Evolutionary conservation across 2,113 vertebrate genomes (phyloP), one percentile per base, ranked within the genome.

Genomic region (Mastomys natalensis): DNA sequence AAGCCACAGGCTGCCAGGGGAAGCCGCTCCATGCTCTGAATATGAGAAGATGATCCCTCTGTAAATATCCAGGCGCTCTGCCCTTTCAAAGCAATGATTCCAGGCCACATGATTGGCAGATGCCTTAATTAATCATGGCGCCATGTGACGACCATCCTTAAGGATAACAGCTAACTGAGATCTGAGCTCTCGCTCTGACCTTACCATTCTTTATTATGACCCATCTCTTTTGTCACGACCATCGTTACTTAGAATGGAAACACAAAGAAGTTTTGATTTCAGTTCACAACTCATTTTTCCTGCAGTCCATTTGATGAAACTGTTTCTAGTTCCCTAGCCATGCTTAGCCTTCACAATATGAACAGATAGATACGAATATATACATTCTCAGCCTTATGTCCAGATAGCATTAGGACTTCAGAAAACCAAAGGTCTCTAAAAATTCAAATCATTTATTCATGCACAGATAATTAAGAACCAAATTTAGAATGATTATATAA

Each of bases 71-170:
- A 89, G 80, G 96, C 94, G 95, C 70, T 90, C 97, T 89, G 91
- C 92, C 97, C 96, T 95, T 97, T 97, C 26, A 85, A 31, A 60
- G 80, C 76, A 34, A 80, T 81, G 88, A 90, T 92, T 97, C 89
- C n/a, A 87, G 95, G 90, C 73, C 82, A 29, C 7, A 40, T 96
- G 96, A 98, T 76, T 97, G 98, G 97, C 98, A 98, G 97, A 64
- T 96, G 93, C 96, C 89, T 96, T 98, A 98, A 98, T 97, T 98
- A 98, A 97, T 96, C 90, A 91, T 81, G 98, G 97, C 90, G 0
- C 74, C 86, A 1, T 12, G 29, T 0, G 7, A 87, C 80, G 96
- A 90, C 89, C 87, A 6, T 64, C 73, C 77, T 96, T 93, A 85
- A 86, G 91, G 94, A 96, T 29, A 29, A 29, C 77, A 91, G 94